Percentiles rank a stretch among this genome's conserved stretches.
phyloP scores from a whole-genome alignment of 2,797 vertebrate species.

The Macroramphosus scolopax region DNA sequence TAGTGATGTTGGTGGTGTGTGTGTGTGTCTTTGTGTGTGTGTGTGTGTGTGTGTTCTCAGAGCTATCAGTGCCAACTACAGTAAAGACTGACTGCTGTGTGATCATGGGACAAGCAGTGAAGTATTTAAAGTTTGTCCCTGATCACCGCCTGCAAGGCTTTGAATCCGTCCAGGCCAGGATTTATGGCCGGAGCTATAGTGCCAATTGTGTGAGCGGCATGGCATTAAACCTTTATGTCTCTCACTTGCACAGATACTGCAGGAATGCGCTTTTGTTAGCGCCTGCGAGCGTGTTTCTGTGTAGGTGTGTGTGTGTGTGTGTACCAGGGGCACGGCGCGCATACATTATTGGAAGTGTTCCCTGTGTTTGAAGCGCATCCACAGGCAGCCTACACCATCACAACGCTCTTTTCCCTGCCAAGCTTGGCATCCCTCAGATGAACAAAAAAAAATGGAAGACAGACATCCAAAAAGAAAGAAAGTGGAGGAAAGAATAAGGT shows the following conservation, averaged over 20 bases:
- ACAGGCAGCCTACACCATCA: conserved; percentile 55
- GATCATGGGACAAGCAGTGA: conserved; percentile 30
- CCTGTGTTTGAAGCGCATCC: conserved; percentile 63
- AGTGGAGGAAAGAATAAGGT: conserved; percentile 47
- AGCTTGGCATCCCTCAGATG: conserved; percentile 47
- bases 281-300: conserved; percentile 41
- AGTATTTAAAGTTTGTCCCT: conserved; percentile 61
- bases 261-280: conserved; percentile 75
- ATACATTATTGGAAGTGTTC: conserved; percentile 60
- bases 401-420: conserved; percentile 31
- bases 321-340: conserved; percentile 54
- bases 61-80: too few species aligned
- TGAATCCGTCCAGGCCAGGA: conserved; percentile 45
- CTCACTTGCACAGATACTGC: conserved; percentile 64
- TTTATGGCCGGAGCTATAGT: conserved; percentile 52
- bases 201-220: conserved; percentile 56
- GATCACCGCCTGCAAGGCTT: conserved; percentile 42
- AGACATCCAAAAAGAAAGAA: conserved; percentile 22
- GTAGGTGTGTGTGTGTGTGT: conserved; percentile 48
- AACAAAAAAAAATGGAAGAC: conserved; percentile 26
- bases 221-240: conserved; percentile 72
- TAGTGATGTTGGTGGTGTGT: too few species aligned
- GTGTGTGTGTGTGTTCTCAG: too few species aligned
- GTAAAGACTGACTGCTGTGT: too few species aligned
- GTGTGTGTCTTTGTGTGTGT: too few species aligned